Evolutionary conservation across 2,888 invertebrate genomes (phyloP).

Genomic region (Molanna angustata): DNA sequence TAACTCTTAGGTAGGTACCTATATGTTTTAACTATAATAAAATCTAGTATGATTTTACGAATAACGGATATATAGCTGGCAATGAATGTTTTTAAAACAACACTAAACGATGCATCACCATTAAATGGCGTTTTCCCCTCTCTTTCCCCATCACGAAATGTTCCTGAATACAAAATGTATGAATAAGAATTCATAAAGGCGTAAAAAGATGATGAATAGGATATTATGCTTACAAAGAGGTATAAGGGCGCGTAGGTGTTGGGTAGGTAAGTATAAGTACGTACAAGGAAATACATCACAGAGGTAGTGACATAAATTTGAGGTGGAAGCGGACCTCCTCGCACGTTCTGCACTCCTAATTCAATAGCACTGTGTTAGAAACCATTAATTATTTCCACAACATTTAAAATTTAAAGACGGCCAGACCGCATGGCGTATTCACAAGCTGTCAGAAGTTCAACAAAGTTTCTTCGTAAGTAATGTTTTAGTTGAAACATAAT

Average conservation of each 20-base stretch:
- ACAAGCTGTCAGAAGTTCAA: slow-evolving; percentile 22
- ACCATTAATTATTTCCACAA: slow-evolving; percentile 33
- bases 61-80: too few species aligned
- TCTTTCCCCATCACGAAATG: slow-evolving; percentile 12
- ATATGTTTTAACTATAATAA: too few species aligned
- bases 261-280: too few species aligned
- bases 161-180: slow-evolving; percentile 34
- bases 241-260: slow-evolving; percentile 30
- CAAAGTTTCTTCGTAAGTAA: too few species aligned
- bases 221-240: slow-evolving; percentile 29
- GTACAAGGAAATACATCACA: slow-evolving; percentile 29
- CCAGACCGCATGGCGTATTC: slow-evolving; percentile 15
- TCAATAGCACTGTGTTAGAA: slow-evolving; percentile 29
- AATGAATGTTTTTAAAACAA: too few species aligned
- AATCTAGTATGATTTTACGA: too few species aligned
- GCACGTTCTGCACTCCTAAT: slow-evolving; percentile 32
- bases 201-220: slow-evolving; percentile 59
- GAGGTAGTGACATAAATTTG: slow-evolving; percentile 32
- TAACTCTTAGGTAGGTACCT: too few species aligned
- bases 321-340: slow-evolving; percentile 25
- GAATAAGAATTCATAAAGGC: slow-evolving; percentile 56
- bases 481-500: neutral
- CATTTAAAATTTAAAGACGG: slow-evolving; percentile 30
- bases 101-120: slow-evolving; percentile 23
- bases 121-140: slow-evolving; percentile 16